These are phyloP conservation scores for Synchiropus splendidus DNA, from an alignment of 2,113 vertebrate species.

Conservation along the genomic window DNA sequence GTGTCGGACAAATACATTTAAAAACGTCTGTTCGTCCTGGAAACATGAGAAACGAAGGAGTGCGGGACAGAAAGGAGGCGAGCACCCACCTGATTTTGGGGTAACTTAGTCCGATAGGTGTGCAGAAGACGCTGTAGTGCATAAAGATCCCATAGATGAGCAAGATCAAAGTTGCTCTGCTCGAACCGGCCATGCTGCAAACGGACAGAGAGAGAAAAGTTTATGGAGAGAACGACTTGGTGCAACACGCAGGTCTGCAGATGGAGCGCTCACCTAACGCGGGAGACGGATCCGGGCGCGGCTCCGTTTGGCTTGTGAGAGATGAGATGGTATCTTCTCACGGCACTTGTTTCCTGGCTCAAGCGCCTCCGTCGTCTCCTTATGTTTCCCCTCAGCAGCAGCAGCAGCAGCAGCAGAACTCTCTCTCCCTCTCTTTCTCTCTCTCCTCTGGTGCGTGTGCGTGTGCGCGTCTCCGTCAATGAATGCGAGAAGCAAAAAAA, in stretches of 20 bases:
- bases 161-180: slow-evolving; percentile 85
- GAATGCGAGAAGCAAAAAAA: too few species aligned
- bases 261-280: too few species aligned
- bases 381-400: slow-evolving; percentile 62
- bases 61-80: slow-evolving; percentile 36
- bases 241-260: not conserved
- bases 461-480: too few species aligned
- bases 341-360: slow-evolving; percentile 70
- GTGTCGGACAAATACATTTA: not conserved
- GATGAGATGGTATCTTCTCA: slow-evolving; percentile 62
- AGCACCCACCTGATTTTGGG: slow-evolving; percentile 85
- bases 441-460: not conserved
- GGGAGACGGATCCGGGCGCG: slow-evolving; percentile 51
- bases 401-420: slow-evolving; percentile 65
- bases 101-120: slow-evolving; percentile 87
- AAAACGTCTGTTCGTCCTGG: not conserved
- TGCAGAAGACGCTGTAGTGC: slow-evolving; percentile 90
- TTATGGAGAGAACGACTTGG: not conserved
- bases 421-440: slow-evolving; percentile 44
- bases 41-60: not conserved
- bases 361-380: slow-evolving; percentile 74
- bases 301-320: slow-evolving; percentile 43
- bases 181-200: slow-evolving; percentile 89
- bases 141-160: slow-evolving; percentile 93
- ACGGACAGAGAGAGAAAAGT: slow-evolving; percentile 12